Evolutionary conservation across 2,113 vertebrate species (phyloP).

Genomic region (Nesoenas mayeri): DNA sequence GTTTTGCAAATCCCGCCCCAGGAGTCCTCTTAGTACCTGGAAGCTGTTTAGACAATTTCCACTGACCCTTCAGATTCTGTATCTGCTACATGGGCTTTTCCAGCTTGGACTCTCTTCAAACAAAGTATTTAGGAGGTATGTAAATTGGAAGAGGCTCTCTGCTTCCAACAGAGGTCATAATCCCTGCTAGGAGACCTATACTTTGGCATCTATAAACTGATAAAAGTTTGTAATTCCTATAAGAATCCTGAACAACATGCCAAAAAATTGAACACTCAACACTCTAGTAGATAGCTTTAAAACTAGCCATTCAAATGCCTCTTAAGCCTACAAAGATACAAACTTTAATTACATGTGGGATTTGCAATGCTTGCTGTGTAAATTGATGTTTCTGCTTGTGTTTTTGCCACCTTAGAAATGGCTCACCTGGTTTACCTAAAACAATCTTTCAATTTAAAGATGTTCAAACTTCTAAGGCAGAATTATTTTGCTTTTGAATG

Average conservation of each 20-base stretch:
- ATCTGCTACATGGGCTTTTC: neutral
- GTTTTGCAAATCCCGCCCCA: neutral
- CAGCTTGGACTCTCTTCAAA: neutral
- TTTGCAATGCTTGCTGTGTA: neutral
- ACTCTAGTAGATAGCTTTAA: neutral
- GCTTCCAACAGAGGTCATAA: neutral
- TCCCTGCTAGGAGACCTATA: neutral
- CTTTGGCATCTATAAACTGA: neutral
- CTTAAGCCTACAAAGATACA: neutral
- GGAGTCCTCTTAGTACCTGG: neutral
- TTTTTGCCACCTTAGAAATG: neutral
- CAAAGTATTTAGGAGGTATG: neutral
- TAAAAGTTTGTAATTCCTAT: neutral
- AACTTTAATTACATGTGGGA: neutral
- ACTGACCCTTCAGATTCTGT: neutral
- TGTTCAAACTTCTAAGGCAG: neutral
- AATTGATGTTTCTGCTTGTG: neutral
- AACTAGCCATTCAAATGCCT: neutral
- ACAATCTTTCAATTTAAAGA: neutral
- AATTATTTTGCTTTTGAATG: neutral
- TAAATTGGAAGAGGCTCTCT: neutral
- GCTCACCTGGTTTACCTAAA: neutral
- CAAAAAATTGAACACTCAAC: neutral
- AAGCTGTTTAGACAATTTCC: neutral
- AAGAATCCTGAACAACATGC: neutral